phyloP scores from a whole-genome alignment of 2,113 vertebrate species.

The Lontra canadensis region DNA sequence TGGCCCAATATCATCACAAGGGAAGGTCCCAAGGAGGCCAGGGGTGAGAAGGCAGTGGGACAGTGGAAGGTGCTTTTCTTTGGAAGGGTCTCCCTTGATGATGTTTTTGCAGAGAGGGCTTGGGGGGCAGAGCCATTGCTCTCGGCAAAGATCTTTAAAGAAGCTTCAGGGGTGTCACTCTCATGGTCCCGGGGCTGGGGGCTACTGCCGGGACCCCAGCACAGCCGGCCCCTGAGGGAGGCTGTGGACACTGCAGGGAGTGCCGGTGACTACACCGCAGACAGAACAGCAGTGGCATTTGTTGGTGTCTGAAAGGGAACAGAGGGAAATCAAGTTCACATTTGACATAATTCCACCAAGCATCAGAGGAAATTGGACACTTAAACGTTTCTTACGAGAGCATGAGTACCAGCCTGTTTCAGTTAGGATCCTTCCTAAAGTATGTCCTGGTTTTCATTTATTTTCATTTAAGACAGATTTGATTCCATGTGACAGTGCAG shows the following conservation, averaged over 20 bases:
- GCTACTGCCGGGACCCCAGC: not conserved
- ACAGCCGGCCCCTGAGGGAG: not conserved
- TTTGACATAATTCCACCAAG: not conserved
- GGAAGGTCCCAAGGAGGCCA: not conserved
- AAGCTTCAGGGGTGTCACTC: too few relatives aligned
- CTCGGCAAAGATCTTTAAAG: not conserved
- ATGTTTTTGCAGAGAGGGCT: not conserved
- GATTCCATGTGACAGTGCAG: not conserved
- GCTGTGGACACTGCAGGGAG: accelerated
- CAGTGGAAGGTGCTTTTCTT: not conserved
- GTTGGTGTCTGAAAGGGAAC: too few relatives aligned
- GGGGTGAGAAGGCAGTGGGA: not conserved
- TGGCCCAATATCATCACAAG: not conserved
- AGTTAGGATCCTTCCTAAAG: not conserved
- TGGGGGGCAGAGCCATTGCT: not conserved
- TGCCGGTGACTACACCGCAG: accelerated
- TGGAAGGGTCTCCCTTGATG: not conserved
- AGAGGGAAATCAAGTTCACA: not conserved
- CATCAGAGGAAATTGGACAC: not conserved
- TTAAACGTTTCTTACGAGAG: not conserved
- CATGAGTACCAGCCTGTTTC: not conserved
- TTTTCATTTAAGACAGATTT: not conserved
- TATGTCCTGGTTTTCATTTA: too few relatives aligned
- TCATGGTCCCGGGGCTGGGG: too few relatives aligned
- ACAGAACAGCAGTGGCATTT: accelerated